Evolutionary conservation across 2,797 vertebrate genomes (phyloP), one percentile per base, ranked within the genome.

Genomic region (Limnodromus scolopaceus): DNA sequence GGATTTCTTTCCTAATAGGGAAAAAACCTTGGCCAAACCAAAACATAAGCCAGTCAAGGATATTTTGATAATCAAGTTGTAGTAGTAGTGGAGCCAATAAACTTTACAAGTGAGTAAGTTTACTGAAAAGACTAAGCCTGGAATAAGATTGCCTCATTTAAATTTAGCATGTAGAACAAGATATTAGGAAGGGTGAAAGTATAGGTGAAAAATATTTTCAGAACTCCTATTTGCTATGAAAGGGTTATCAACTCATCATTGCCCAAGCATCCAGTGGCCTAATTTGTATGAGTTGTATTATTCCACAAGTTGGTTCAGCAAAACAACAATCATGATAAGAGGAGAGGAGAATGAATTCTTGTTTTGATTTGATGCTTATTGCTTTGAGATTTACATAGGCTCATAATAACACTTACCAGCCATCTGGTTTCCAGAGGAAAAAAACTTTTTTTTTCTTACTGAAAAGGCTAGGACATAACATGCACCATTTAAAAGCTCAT

Each of bases 401-500:
- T 93, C 91, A 71, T 94, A 96, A 93, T 94, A 94, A 87, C 82
- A 92, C 96, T 96, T 95, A 89, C 19, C 89, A 94, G 82, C 95
- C 95, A 96, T 96, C 96, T 96, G 96, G 87, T 96, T 97, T 95
- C 71, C 69, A 53, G 71, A 85, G 45, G 43, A 70, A 91, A 78
- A 92, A 92, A 92, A 45, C 3, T n/a, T 68, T 54, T 60, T 55
- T 94, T 92, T 75, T 58, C 55, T 83, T 85, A 43, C 82, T 71
- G 86, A 82, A 93, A 91, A 89, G 39, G 22, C 71, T 81, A 69
- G 91, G 82, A 89, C 82, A 92, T 96, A 97, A 70, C 82, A 95
- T 83, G 96, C 89, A 91, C 91, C 92, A 96, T 97, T 97, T 97
- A 80, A 95, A 96, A 93, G 4, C 92, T 96, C 64, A 95, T 94